These are phyloP conservation scores for Agonopterix arenella DNA, from an alignment of 2,888 invertebrate species.

Conservation along the genomic window DNA sequence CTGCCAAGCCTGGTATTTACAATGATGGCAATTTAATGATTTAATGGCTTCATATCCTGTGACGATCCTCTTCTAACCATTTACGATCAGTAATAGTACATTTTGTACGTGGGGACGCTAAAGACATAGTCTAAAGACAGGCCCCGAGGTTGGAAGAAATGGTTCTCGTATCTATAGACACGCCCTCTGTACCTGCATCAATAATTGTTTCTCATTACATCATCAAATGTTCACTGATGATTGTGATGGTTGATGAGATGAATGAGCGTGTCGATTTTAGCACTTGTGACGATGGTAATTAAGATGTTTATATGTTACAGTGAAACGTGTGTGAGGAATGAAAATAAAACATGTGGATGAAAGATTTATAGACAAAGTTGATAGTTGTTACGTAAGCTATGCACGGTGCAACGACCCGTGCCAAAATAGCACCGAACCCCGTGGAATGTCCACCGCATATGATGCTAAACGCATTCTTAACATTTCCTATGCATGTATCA, in stretches of 20 bases:
- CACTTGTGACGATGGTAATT: neutral
- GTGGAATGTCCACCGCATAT: conserved; percentile 53
- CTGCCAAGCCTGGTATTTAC: conserved; percentile 32
- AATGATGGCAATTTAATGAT: conserved; percentile 25
- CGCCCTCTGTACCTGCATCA: conserved; percentile 75
- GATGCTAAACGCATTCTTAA: conserved; percentile 61
- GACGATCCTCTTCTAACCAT: conserved; percentile 19
- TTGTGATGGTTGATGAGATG: conserved; percentile 10
- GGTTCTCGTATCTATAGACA: conserved; percentile 74
- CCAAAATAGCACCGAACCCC: conserved; percentile 49
- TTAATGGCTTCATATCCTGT: conserved; percentile 25
- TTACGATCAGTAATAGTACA: conserved; percentile 64
- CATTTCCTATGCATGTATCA: conserved; percentile 29
- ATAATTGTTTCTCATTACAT: conserved; percentile 49
- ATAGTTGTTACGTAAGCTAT: conserved; percentile 34
- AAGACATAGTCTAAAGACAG: conserved; percentile 69
- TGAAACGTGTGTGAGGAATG: conserved; percentile 14
- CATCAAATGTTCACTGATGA: conserved; percentile 18
- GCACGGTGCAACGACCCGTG: conserved; percentile 56
- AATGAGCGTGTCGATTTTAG: neutral
- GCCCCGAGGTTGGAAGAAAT: conserved; percentile 73
- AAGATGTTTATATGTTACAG: conserved; percentile 1
- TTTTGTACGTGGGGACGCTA: conserved; percentile 72
- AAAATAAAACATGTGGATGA: conserved; percentile 21
- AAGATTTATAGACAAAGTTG: conserved; percentile 22